These are phyloP conservation scores for Berghia stephanieae DNA, from an alignment of 1,140 invertebrate genomes.

Conservation along the genomic window DNA sequence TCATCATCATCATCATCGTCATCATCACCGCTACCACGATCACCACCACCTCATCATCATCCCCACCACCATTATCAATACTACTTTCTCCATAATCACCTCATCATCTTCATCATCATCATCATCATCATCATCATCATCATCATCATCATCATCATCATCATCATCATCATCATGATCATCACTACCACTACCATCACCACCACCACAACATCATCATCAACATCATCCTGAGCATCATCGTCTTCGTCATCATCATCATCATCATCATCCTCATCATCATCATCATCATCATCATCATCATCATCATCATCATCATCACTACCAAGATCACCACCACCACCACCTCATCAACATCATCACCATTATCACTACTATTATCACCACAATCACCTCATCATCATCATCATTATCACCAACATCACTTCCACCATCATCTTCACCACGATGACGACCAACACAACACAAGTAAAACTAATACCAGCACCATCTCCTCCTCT, in stretches of 20 bases:
- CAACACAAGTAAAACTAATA: not conserved
- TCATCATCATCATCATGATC: slow-evolving; percentile 14
- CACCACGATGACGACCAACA: not conserved
- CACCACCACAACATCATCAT: no score
- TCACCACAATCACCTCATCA: not conserved
- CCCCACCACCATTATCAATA: not conserved
- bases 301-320: not conserved
- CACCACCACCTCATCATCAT: slow-evolving; percentile 16
- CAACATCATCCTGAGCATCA: not conserved
- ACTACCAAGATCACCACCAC: not conserved
- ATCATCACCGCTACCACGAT: not conserved
- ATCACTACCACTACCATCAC: not conserved
- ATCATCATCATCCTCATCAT: not conserved
- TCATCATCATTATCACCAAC: not conserved
- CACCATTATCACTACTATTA: not conserved
- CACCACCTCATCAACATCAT: not conserved
- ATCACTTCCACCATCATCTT: not conserved
- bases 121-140: slow-evolving; percentile 18
- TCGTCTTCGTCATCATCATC: not conserved
- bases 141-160: slow-evolving; percentile 20
- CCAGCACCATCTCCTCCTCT: not conserved
- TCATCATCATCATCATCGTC: slow-evolving; percentile 18
- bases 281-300: not conserved
- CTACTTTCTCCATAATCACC: not conserved
- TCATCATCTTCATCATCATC: slow-evolving; percentile 20